Base-by-base conservation (phyloP, 92 coral and sea anemone species). In the Meandrina meandrites region DNA sequence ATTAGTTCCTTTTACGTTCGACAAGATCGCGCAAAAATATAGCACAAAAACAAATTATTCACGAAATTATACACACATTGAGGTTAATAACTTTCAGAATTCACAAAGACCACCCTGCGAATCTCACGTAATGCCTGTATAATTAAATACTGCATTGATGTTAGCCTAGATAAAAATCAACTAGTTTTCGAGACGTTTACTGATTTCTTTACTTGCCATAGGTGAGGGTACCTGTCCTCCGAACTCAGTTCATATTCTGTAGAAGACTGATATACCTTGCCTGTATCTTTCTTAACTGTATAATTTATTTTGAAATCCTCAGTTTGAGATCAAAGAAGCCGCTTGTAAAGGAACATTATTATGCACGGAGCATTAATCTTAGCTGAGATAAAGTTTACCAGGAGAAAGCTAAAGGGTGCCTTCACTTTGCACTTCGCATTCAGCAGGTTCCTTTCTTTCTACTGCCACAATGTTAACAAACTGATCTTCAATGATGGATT, bases 401-500 rank as follows among this genome's bases (percentile, higher is more conserved):
- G 47, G 14, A 73, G 15, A 36, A 1, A 22, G 58, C 32, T 77
- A 77, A 56, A 53, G 54, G 19, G 58, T 67, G 53, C 64, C 68
- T 35, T 81, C 90, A 24, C 42, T 80, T 32, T 30, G 81, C 35
- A 79, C 67, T 12, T 77, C 77, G 27, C 56, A 68, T 22, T 90
- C 84, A 42, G 40, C 84, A 42, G 40, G 34, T 2, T 81, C 84
- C 76, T 84, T 88, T 45, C 91, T 77, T 64, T 85, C 88, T 70
- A 85, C 40, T 64, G 66, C 67, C 48, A 77, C 88, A 76, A 85
- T 85, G 53, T 85, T 76, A 66, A 85, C 82, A 85, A 85, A 85
- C 69, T 76, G 88, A 48, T 85, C 88, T 35, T 92, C 94, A 15
- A 89, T 85, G 50, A 90, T 72, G 24, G 92, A 79, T 48, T 78